phyloP scores from a whole-genome alignment of 2,888 invertebrate genomes.

The Eristalinus aeneus region DNA sequence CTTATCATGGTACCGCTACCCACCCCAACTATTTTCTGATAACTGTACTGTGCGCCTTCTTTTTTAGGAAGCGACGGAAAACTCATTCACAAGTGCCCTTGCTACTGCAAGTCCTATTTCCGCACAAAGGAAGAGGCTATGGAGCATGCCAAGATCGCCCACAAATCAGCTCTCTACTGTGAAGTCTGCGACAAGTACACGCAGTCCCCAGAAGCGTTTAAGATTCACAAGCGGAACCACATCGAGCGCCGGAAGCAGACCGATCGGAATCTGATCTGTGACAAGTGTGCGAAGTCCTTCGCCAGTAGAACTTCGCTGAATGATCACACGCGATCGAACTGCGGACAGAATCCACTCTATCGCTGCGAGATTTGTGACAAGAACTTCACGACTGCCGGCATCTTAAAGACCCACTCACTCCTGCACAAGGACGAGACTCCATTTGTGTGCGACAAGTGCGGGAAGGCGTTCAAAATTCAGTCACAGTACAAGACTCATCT shows the following conservation, averaged over 20 bases:
- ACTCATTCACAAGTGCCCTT: constrained; percentile 80
- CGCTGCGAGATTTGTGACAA: constrained; percentile 80
- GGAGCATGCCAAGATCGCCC: constrained; percentile 79
- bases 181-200: constrained; percentile 81
- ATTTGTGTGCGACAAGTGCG: constrained; percentile 78
- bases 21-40: not conserved
- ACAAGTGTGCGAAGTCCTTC: constrained; percentile 79
- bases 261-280: constrained; percentile 78
- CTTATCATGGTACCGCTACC: constrained; percentile 75
- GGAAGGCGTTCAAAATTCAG: constrained; percentile 79
- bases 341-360: constrained; percentile 79
- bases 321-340: constrained; percentile 81
- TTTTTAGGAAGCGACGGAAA: constrained; percentile 75
- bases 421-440: constrained; percentile 80
- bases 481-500: constrained; percentile 79
- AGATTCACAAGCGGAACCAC: constrained; percentile 79
- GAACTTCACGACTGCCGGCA: constrained; percentile 80
- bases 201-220: constrained; percentile 80
- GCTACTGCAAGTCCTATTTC: constrained; percentile 80
- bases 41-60: not conserved
- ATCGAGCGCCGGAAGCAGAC: constrained; percentile 73
- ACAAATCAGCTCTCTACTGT: constrained; percentile 80
- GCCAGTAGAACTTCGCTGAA: constrained; percentile 79
- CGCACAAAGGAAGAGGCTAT: constrained; percentile 79
- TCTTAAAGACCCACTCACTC: constrained; percentile 80